Conservation (phyloP, 2,113 vertebrate species). For the Craseonycteris thonglongyai region DNA sequence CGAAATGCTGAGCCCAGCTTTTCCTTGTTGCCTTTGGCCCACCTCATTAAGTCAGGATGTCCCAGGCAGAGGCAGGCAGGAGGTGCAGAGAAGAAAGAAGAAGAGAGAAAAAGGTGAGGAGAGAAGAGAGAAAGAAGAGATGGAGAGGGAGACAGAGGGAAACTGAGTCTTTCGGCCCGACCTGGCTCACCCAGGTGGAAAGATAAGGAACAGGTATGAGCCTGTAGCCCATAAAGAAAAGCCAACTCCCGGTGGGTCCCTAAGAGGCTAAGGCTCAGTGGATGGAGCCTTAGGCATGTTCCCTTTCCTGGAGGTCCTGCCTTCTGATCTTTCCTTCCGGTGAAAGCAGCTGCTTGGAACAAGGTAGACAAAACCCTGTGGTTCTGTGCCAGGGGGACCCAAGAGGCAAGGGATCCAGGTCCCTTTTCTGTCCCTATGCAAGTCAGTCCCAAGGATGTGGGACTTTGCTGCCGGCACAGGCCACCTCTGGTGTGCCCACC, state of each 20-base stretch:
- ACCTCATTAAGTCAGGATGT: neutral
- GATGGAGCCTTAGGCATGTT: too few relatives aligned
- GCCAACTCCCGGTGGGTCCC: neutral
- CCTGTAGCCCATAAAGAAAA: fast-evolving
- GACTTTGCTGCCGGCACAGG: neutral
- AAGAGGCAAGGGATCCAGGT: neutral
- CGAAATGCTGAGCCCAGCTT: neutral
- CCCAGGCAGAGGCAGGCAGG: neutral
- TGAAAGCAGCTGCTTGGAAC: neutral
- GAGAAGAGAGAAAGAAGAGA: too few relatives aligned
- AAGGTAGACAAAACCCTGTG: neutral
- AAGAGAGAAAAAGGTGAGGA: too few relatives aligned
- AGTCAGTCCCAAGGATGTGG: too few relatives aligned
- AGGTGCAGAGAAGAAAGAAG: neutral
- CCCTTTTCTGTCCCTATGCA: neutral
- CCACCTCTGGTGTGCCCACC: fast-evolving
- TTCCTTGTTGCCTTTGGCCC: neutral
- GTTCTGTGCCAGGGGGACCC: neutral
- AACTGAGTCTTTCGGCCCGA: neutral
- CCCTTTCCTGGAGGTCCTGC: neutral
- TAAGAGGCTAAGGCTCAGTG: neutral
- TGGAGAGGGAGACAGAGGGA: neutral
- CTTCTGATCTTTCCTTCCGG: neutral
- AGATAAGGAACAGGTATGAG: neutral
- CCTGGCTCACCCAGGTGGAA: neutral